Evolutionary conservation across 1,140 invertebrate species (phyloP).

Genomic region (Aphis craccivora): DNA sequence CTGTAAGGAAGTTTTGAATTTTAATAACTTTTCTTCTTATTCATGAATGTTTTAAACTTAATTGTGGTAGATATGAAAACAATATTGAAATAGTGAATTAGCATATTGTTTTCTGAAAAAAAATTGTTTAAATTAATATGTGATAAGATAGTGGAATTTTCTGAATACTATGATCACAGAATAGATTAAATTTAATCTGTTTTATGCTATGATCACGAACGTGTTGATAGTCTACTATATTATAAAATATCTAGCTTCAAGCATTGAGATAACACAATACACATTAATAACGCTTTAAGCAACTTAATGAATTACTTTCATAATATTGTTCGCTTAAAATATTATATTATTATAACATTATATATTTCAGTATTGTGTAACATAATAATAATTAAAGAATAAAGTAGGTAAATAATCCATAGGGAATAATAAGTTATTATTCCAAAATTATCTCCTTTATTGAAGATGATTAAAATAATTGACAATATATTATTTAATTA

Average conservation of each 20-base stretch:
- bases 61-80: neutral
- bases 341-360: neutral
- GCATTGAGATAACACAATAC: neutral
- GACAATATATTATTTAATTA: neutral
- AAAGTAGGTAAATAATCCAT: no score
- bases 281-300: neutral
- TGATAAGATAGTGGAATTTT: slow-evolving; percentile 8
- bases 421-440: no score
- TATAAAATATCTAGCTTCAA: neutral
- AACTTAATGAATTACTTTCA: neutral
- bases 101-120: neutral
- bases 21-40: neutral
- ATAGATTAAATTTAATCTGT: no score
- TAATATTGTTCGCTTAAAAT: neutral
- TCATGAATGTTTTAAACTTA: neutral
- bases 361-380: neutral
- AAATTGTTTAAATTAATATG: neutral
- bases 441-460: neutral
- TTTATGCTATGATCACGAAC: neutral
- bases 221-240: neutral
- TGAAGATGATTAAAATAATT: neutral
- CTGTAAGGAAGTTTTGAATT: no score
- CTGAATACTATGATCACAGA: neutral
- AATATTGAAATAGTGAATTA: neutral
- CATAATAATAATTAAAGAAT: neutral